Base-by-base conservation (phyloP, 2,797 vertebrate species). In the Momotus momota region DNA sequence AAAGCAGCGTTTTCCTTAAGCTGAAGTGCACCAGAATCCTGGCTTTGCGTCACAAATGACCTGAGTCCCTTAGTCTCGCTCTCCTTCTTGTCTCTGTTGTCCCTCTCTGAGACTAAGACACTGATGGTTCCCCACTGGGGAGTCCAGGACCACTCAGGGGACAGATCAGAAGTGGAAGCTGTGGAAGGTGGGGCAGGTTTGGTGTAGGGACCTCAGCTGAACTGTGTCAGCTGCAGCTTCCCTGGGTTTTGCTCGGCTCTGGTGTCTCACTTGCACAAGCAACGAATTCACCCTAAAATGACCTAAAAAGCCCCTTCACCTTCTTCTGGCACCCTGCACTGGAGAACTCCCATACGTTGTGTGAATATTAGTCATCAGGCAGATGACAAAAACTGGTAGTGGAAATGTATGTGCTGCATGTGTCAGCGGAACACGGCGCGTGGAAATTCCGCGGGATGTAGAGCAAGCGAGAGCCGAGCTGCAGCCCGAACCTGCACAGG, bases 71-170 rank as follows among this genome's bases (percentile, higher is more conserved):
- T 9, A 33, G 27, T 45, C 70, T 43, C 35, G 0, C 29, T 7
- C 43, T 65, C 70, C 41, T 48, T 54, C 16, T 0, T 20, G 48
- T 18, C 55, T 67, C 71, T 8, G 5, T 22, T 46, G n/a, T 82
- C 52, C 61, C 23, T 83, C 26, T 33, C 58, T 6, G n/a, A 66
- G 57, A 61, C 46, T 3, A 2, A 41, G 64, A 2, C 20, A 4
- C 0, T 0, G 12, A 19, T 15, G 38, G 67, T 67, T 29, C 55
- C 46, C 35, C 2, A 0, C 33, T n/a, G n/a, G n/a, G 43, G 57
- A 45, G 43, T 0, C 46, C 64, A 2, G 62, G 25, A 1, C 22
- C 8, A 14, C 81, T 25, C 38, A 43, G 20, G 61, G 64, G 58
- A 4, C 49, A 5, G 31, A 7, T 29, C 52, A 11, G 84, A 45